Percentiles rank a stretch among this genome's conserved stretches.
Conservation (phyloP, 1,140 invertebrate genomes). For the Prorops nasuta region DNA sequence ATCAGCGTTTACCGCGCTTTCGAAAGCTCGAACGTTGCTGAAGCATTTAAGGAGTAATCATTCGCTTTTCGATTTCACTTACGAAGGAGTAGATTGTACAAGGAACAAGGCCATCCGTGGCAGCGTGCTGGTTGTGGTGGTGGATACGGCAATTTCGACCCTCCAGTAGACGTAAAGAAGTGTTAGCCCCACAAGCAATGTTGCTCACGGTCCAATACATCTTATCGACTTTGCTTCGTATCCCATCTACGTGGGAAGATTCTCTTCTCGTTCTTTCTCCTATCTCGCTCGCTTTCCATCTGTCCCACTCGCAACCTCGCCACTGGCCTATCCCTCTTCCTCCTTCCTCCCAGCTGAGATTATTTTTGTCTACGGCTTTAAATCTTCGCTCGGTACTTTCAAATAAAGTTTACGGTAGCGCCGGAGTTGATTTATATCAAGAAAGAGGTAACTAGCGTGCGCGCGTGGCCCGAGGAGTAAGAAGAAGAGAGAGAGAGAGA, state of each 20-base stretch:
- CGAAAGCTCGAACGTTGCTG: too few relatives aligned
- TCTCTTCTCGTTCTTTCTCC: constrained; percentile 27
- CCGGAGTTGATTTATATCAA: constrained; percentile 34
- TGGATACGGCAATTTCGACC: constrained; percentile 24
- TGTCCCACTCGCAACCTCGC: background rate
- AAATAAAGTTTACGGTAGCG: constrained; percentile 39
- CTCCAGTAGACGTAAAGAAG: constrained; percentile 27
- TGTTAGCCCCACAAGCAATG: constrained; percentile 31
- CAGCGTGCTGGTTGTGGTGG: too few relatives aligned
- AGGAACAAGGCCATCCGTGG: constrained; percentile 10
- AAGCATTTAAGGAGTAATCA: constrained; percentile 10
- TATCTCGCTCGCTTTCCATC: background rate
- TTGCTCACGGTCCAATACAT: constrained; percentile 36
- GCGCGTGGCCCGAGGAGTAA: background rate
- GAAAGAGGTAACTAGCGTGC: constrained; percentile 18
- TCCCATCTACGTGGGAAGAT: constrained; percentile 35
- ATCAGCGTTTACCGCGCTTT: too few relatives aligned
- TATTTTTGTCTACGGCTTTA: constrained; percentile 40
- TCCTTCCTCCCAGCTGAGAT: constrained; percentile 23
- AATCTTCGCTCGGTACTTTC: constrained; percentile 36
- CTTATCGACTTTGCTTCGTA: constrained; percentile 38
- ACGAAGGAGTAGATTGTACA: constrained; percentile 2
- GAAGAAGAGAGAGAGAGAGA: background rate
- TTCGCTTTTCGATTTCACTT: constrained; percentile 21
- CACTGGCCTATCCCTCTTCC: constrained; percentile 12